Conservation (phyloP, 30 jellyfish, hydroid and myxozoan genomes). For the Hydractinia symbiolongicarpus region DNA sequence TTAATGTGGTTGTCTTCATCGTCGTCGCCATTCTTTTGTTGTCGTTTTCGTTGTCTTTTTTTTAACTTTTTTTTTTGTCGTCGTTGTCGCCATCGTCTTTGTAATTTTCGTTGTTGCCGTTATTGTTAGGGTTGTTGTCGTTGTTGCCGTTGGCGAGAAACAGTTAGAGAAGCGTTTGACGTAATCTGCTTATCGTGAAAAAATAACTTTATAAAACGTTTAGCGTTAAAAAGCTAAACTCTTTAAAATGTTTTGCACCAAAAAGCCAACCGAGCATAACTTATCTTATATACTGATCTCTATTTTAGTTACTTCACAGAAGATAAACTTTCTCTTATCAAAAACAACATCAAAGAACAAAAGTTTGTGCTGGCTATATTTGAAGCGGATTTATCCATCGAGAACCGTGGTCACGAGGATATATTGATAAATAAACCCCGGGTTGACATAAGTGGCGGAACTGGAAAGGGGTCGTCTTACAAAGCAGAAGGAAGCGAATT, state of each 20-base stretch:
- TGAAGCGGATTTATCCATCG: slow-evolving; percentile 46
- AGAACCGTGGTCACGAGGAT: slow-evolving; percentile 48
- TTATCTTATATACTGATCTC: background rate
- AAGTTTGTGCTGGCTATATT: slow-evolving; percentile 63
- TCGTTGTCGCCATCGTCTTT: no score
- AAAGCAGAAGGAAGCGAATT: slow-evolving; percentile 64
- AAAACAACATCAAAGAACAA: slow-evolving; percentile 28
- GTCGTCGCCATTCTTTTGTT: no score
- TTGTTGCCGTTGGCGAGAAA: no score
- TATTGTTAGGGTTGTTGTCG: no score
- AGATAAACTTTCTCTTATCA: slow-evolving; percentile 11
- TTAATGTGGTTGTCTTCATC: no score
- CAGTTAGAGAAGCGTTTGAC: no score
- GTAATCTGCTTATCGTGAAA: background rate
- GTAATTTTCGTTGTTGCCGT: no score
- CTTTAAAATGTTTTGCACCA: no score
- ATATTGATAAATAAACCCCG: slow-evolving; percentile 48
- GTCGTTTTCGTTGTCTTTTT: no score
- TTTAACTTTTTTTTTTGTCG: no score
- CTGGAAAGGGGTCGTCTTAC: slow-evolving; percentile 69
- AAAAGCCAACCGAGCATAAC: background rate
- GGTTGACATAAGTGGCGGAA: slow-evolving; percentile 80
- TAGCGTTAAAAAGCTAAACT: no score
- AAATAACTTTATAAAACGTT: background rate
- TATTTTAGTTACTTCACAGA: slow-evolving; percentile 30